Percentiles rank a stretch among this genome's conserved stretches.
These are phyloP conservation scores for Apteryx mantelli DNA, from an alignment of 2,113 vertebrate genomes.

Conservation along the genomic window DNA sequence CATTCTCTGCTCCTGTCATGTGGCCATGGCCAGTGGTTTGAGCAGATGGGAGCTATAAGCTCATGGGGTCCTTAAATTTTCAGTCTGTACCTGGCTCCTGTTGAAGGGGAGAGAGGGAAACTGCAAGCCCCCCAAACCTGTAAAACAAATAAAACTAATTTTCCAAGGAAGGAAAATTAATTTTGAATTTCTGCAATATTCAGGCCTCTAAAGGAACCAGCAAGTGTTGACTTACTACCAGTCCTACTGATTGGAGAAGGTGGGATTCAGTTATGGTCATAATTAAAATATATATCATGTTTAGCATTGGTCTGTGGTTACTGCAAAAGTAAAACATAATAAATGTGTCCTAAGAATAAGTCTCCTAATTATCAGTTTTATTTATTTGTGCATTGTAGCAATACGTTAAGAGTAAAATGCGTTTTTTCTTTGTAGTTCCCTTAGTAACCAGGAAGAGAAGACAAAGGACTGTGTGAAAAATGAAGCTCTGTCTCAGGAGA, in stretches of 20 bases:
- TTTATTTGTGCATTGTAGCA: not conserved
- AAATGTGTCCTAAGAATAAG: not conserved
- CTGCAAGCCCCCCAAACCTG: not conserved
- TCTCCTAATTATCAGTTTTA: not conserved
- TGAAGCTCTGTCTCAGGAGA: slow-evolving; percentile 57
- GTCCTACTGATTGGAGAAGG: not conserved
- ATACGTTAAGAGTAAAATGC: not conserved
- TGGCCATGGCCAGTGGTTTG: not conserved
- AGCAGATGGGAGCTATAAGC: not conserved
- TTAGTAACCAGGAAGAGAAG: slow-evolving; percentile 45
- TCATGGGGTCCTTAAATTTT: not conserved
- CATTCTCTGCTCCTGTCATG: not conserved
- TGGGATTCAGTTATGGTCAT: not conserved
- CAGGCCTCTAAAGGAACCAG: not conserved
- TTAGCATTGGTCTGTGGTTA: not conserved
- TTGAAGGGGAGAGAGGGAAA: not conserved
- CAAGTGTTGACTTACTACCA: not conserved
- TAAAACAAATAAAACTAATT: not conserved
- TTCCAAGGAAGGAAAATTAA: not conserved
- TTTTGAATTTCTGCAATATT: not conserved
- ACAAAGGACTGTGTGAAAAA: slow-evolving; percentile 50
- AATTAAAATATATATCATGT: not conserved
- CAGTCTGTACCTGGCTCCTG: not conserved
- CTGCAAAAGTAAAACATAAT: not conserved
- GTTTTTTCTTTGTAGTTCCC: slow-evolving; percentile 33